These are phyloP conservation scores for Antheraea mylitta DNA, from an alignment of 1,140 invertebrate genomes.

Conservation along the genomic window DNA sequence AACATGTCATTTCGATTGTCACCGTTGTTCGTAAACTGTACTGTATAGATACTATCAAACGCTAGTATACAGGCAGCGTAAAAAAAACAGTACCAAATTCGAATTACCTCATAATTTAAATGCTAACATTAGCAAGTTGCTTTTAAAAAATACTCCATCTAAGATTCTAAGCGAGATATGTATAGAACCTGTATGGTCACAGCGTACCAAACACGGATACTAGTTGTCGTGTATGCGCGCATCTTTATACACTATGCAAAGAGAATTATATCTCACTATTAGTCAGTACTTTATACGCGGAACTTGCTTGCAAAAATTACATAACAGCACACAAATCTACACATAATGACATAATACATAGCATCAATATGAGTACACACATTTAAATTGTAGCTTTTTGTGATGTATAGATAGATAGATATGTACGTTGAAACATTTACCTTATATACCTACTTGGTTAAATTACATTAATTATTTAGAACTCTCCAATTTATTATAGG, in stretches of 20 bases:
- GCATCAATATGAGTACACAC: background rate
- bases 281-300: background rate
- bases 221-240: background rate
- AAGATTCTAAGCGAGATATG: background rate
- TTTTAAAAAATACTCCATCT: too few relatives aligned
- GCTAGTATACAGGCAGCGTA: too few relatives aligned
- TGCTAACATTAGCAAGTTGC: too few relatives aligned
- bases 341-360: background rate
- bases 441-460: background rate
- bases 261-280: background rate
- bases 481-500: background rate
- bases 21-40: too few relatives aligned
- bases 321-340: background rate
- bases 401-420: background rate
- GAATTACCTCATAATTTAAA: too few relatives aligned
- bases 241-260: background rate
- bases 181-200: background rate
- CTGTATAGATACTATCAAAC: too few relatives aligned
- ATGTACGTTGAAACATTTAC: background rate
- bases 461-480: background rate
- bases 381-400: background rate
- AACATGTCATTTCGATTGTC: too few relatives aligned
- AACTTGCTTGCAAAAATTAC: background rate
- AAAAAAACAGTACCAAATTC: too few relatives aligned
- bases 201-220: background rate